These are phyloP conservation scores for Campylorhamphus procurvoides DNA, from an alignment of 2,113 vertebrate species.

Conservation along the genomic window DNA sequence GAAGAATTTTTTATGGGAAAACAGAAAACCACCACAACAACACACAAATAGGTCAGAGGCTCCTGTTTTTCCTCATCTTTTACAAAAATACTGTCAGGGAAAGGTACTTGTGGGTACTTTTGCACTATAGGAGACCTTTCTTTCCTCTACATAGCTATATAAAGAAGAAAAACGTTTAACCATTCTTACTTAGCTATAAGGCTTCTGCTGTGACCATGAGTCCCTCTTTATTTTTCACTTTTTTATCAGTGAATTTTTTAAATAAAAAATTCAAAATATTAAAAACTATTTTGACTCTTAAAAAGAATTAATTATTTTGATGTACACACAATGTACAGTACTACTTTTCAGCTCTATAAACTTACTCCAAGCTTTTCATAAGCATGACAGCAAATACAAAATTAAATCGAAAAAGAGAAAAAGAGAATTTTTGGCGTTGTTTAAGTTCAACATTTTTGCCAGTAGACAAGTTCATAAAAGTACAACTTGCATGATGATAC, in stretches of 20 bases:
- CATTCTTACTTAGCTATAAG: background rate
- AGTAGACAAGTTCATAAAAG: conserved; percentile 44
- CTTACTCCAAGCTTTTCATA: background rate
- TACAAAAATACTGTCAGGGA: background rate
- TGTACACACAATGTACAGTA: background rate
- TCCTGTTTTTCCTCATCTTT: background rate
- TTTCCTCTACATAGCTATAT: background rate
- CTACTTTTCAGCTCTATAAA: background rate
- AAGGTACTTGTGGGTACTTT: background rate
- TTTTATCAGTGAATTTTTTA: background rate
- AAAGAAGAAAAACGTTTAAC: background rate
- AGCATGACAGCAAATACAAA: background rate
- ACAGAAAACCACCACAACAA: background rate
- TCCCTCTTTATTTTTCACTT: background rate
- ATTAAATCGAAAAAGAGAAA: background rate
- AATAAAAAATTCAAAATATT: background rate
- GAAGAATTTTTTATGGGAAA: background rate
- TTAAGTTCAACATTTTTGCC: background rate
- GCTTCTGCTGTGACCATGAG: background rate
- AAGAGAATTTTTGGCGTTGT: background rate
- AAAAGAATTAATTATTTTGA: background rate
- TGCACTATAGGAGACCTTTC: background rate
- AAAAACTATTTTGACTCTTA: background rate
- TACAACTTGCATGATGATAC: background rate
- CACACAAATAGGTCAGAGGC: background rate